phyloP scores from a whole-genome alignment of 1,140 invertebrate genomes.

The Drosophila grimshawi region DNA sequence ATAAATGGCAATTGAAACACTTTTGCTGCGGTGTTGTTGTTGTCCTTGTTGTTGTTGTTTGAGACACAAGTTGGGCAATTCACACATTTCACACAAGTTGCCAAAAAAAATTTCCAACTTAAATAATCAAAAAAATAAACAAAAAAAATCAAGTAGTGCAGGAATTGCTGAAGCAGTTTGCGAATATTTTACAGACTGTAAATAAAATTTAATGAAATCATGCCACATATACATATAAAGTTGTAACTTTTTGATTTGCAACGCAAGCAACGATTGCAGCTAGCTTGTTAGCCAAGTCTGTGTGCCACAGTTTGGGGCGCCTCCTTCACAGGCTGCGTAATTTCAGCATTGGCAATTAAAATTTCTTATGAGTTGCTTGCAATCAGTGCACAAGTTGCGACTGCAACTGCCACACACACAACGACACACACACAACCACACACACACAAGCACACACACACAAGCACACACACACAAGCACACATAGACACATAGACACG shows the following conservation, averaged over 20 bases:
- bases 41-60: neutral
- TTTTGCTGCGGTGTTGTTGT: conserved; percentile 34
- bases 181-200: conserved; percentile 65
- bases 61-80: conserved; percentile 51
- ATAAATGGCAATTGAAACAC: conserved; percentile 64
- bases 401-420: conserved; percentile 4
- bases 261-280: conserved; percentile 54
- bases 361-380: conserved; percentile 82
- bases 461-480: conserved; percentile 24
- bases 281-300: conserved; percentile 63
- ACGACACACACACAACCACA: conserved; percentile 24
- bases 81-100: conserved; percentile 30
- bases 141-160: conserved; percentile 2
- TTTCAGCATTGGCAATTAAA: conserved; percentile 82
- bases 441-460: conserved; percentile 28
- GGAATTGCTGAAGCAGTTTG: conserved; percentile 7
- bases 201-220: conserved; percentile 82
- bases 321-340: conserved; percentile 65
- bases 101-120: conserved; percentile 32
- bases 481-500: conserved; percentile 24
- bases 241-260: conserved; percentile 80
- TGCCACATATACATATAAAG: conserved; percentile 53
- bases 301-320: conserved; percentile 26
- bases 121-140: conserved; percentile 37
- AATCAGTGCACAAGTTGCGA: conserved; percentile 77